Base-by-base conservation (phyloP, 2,113 vertebrate species). In the Hyla sarda region DNA sequence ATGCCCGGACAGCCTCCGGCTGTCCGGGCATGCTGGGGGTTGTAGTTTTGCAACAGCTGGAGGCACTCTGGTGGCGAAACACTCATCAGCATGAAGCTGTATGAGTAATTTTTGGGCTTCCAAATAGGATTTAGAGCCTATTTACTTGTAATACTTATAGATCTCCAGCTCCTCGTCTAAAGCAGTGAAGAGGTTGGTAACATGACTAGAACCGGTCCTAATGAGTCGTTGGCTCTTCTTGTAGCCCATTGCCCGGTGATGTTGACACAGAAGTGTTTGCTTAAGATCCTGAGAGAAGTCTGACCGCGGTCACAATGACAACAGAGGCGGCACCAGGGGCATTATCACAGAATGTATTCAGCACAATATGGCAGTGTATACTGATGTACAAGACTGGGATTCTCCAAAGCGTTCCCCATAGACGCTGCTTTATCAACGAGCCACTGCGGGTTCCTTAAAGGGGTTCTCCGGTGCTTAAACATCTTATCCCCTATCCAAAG, bases 231-330 rank as follows among this genome's bases (percentile, higher is more conserved):
- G 17, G 12, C 67, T 8, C 67, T n/a, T 71, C 12, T 56, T 21
- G 0, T n/a, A 19, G 69, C 75, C 52, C 52, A 32, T 50, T 23
- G 48, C 37, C n/a, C 3, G 19, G 23, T n/a, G 30, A 25, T 76
- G 54, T 84, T 84, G 69, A 83, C 69, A 58, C 37, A 60, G 41
- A 23, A n/a, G 32, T n/a, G 54, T 76, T 84, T 84, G 71, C 34
- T 30, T 76, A 21, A 8, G 13, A 9, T 28, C 5, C 82, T 8
- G 37, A n/a, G 54, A 76, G n/a, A 19, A 60, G 82, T 62, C 54
- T 23, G 56, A 41, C 76, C n/a, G n/a, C n/a, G n/a, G n/a, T n/a
- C n/a, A n/a, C n/a, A n/a, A 45, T 47, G 72, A 84, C 28, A 76
- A 74, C 28, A 74, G 17, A 19, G 54, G 2, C n/a, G 54, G 32